Evolutionary conservation across 2,888 invertebrate species (phyloP), one percentile per base, ranked within the genome.

Genomic region (Dynastes hyllus): DNA sequence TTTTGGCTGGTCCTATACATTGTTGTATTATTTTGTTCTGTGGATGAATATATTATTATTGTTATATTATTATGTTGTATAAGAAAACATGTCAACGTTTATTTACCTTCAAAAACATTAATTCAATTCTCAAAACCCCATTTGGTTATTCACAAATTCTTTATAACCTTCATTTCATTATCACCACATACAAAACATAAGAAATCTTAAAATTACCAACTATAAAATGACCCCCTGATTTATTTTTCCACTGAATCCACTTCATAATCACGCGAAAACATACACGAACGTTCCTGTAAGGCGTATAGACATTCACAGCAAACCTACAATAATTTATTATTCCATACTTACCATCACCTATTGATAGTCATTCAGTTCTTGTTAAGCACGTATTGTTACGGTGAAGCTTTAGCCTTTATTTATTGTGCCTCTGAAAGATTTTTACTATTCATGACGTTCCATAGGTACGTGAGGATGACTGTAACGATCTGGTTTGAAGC

Each of bases 321-420:
- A 61, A 11, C 16, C n/a, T 9, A 73, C 37, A 55, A 73, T 58
- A 40, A 73, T 73, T 73, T 73, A 58, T 73, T 73, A 73, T 73
- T 73, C 40, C 13, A 58, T 61, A 73, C 40, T 73, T 73, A 58
- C 22, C 40, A 13, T 11, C 37, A 13, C 55, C 37, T 58, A 58
- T 58, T 58, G 37, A 22, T 40, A 22, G 37, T 58, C 58, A 73
- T 73, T 73, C 37, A 58, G 73, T 73, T 73, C 73, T 73, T 73
- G 73, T 73, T 73, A 73, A 58, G 73, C 22, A 40, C 53, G 13
- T 40, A 73, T 73, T 73, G 73, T 73, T 73, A 16, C 58, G n/a
- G 16, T 22, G 22, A 58, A 8, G 45, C 45, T 45, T 45, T 2
- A 45, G 45, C 45, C 45, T 45, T 45, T 45, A 45, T 50, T 22